Conservation (phyloP, 35 echinoderm and acorn worm species). For the Lytechinus pictus region DNA sequence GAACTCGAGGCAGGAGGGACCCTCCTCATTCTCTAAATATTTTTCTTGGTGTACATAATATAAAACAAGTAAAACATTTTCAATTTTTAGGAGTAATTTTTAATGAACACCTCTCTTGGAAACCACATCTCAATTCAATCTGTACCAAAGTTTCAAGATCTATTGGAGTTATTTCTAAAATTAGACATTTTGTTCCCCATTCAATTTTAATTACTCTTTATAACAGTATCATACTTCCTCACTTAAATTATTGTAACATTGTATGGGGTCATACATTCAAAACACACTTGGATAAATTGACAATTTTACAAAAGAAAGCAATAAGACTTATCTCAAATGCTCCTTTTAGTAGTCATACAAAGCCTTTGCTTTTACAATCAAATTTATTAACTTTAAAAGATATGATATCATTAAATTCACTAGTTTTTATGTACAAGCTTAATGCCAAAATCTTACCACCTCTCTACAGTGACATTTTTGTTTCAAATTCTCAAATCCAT, state of each 20-base stretch:
- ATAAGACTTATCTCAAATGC: neutral
- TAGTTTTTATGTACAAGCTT: neutral
- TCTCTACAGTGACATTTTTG: too few relatives aligned
- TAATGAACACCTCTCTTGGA: neutral
- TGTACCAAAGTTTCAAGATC: neutral
- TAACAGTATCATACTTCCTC: neutral
- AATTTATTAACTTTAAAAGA: neutral
- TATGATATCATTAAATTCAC: neutral
- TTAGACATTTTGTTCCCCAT: neutral
- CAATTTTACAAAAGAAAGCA: neutral
- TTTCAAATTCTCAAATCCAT: too few relatives aligned
- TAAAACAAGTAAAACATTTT: neutral
- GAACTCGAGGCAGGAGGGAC: neutral
- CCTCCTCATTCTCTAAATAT: neutral
- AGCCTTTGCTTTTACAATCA: neutral
- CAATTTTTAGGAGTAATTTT: neutral
- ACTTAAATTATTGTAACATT: neutral
- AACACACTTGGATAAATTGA: neutral
- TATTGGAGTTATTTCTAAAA: constrained; percentile 9
- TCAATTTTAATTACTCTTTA: neutral
- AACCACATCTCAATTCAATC: neutral
- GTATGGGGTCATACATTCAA: neutral
- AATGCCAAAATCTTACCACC: neutral
- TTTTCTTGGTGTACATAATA: neutral
- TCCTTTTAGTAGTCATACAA: neutral